Percentiles rank a stretch among this genome's conserved stretches.
Evolutionary conservation across 2,113 vertebrate genomes (phyloP).

Genomic region (Aptenodytes patagonicus): DNA sequence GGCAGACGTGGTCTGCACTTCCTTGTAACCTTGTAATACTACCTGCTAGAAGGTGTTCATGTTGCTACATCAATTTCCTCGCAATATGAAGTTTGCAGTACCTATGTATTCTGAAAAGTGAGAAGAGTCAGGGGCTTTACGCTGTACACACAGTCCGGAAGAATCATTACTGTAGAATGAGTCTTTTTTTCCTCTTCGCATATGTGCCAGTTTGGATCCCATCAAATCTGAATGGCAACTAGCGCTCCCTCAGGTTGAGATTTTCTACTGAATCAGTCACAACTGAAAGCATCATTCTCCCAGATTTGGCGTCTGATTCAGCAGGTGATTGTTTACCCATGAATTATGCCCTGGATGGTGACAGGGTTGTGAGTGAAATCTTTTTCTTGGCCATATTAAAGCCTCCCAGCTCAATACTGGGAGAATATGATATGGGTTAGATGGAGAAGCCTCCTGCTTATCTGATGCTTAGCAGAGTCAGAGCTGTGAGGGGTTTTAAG

Average conservation of each 20-base stretch:
- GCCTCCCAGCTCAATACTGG: neutral
- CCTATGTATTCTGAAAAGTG: neutral
- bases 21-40: neutral
- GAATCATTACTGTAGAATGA: neutral
- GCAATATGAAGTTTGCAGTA: neutral
- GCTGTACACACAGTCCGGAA: neutral
- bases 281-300: neutral
- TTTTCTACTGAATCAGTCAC: neutral
- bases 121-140: neutral
- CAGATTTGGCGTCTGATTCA: neutral
- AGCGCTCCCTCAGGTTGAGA: neutral
- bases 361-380: neutral
- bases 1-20: neutral
- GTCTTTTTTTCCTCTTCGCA: fast-evolving
- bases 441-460: neutral
- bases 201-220: neutral
- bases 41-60: neutral
- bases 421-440: neutral
- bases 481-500: neutral
- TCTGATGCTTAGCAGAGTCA: neutral
- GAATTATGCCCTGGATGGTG: neutral
- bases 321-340: neutral
- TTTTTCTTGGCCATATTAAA: neutral
- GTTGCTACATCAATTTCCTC: neutral
- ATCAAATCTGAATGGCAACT: neutral